Base-by-base conservation (phyloP, 2,113 vertebrate species). In the Dolichotis patagonum region DNA sequence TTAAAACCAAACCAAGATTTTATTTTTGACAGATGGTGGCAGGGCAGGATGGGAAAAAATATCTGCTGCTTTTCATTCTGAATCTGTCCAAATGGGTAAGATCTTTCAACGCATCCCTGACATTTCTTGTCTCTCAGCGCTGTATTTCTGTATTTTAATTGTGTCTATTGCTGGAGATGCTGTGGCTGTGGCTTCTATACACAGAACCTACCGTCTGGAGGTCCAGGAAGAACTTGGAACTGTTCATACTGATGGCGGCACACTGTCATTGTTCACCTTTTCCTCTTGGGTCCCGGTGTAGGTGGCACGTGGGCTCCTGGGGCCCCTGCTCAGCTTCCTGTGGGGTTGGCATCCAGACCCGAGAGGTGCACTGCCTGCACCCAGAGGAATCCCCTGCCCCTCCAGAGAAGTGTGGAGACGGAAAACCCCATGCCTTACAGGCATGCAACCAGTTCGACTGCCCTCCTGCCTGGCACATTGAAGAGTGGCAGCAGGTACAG, bases 371-470 rank as follows among this genome's bases (percentile, higher is more conserved):
- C 89, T 99, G 99, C 96, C 98, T 98, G 87, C 98, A 98, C 54
- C 98, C 98, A 0, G 98, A 98, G 73, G 98, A 96, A 0, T 71
- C 98, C 14, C 91, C 97, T 2, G 92, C 96, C 14, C 96, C 98
- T 60, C 56, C 98, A 0, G 98, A 98, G 3, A 97, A 98, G 1
- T 99, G 99, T 98, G 88, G 43, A 0, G 99, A 98, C 0, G 97
- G 98, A 26, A 99, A 98, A 91, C 99, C 99, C 1, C 98, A 99
- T 1, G 98, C 99, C 22, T 86, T 99, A 17, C 99, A 98, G 84
- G 99, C 99, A 7, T 99, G 99, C 95, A 99, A 99, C 96, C 99
- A 99, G 97, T 97, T 99, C 3, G 98, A 99, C 38, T 99, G 99
- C 97, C 99, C 99, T 2, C 98, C 99, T 0, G 92, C 97, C 81